Evolutionary conservation across 2,888 invertebrate genomes (phyloP).

Genomic region (Resseliella maxima): DNA sequence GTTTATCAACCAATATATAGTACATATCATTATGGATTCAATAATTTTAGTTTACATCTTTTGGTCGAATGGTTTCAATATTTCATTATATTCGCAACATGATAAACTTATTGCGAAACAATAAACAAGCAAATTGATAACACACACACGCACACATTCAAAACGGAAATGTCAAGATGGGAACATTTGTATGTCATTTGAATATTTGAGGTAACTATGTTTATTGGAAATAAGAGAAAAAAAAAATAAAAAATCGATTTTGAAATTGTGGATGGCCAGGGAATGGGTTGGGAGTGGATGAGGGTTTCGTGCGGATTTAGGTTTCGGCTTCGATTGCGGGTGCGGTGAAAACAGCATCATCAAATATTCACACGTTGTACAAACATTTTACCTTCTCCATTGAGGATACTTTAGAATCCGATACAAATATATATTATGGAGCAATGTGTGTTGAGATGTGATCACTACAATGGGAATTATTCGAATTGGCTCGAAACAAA

Average conservation of each 20-base stretch:
- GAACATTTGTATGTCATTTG: neutral
- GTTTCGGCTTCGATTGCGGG: neutral
- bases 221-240: neutral
- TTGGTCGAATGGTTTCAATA: too few relatives aligned
- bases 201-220: neutral
- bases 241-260: too few relatives aligned
- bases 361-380: neutral
- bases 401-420: neutral
- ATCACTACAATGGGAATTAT: neutral
- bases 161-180: neutral
- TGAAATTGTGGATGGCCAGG: too few relatives aligned
- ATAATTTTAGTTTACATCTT: too few relatives aligned
- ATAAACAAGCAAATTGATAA: neutral
- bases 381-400: constrained; percentile 24
- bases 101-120: neutral
- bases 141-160: neutral
- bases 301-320: neutral
- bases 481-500: neutral
- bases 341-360: neutral
- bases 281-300: too few relatives aligned
- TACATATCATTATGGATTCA: too few relatives aligned
- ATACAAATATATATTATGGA: neutral
- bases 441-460: neutral
- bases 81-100: too few relatives aligned
- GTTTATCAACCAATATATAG: too few relatives aligned